Conservation (phyloP, 2,113 vertebrate species). For the Montifringilla adamsi region DNA sequence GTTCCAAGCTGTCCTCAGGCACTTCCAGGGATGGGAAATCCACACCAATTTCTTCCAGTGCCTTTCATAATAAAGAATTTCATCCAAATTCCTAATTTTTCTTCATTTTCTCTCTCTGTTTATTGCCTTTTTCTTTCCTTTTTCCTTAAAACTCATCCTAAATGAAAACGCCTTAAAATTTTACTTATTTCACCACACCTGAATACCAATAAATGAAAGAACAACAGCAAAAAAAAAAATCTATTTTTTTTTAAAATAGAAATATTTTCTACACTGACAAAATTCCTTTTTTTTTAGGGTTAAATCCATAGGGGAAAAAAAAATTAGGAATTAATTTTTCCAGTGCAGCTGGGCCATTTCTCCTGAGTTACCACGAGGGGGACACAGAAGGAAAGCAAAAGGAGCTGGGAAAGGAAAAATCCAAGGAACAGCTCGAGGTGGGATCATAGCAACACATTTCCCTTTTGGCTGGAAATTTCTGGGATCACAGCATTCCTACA, state of each 20-base stretch:
- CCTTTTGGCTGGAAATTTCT: not conserved
- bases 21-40: not conserved
- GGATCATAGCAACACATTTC: not conserved
- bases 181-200: not conserved
- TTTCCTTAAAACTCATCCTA: not conserved
- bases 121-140: not conserved
- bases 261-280: not conserved
- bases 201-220: not conserved
- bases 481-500: not conserved
- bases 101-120: not conserved
- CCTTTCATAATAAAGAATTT: not conserved
- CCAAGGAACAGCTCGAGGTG: not conserved
- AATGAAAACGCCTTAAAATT: not conserved
- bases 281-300: too few relatives aligned
- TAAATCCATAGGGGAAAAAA: not conserved
- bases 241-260: not conserved
- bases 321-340: too few relatives aligned
- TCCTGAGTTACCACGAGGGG: slow-evolving; percentile 42
- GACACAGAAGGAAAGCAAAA: slow-evolving; percentile 33
- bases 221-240: not conserved
- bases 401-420: not conserved
- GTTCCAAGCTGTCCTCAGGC: not conserved
- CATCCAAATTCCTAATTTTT: not conserved
- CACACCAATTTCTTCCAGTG: not conserved
- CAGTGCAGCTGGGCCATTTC: not conserved